These are phyloP conservation scores for Heliconius congener DNA, from an alignment of 1,140 invertebrate genomes.

Conservation along the genomic window DNA sequence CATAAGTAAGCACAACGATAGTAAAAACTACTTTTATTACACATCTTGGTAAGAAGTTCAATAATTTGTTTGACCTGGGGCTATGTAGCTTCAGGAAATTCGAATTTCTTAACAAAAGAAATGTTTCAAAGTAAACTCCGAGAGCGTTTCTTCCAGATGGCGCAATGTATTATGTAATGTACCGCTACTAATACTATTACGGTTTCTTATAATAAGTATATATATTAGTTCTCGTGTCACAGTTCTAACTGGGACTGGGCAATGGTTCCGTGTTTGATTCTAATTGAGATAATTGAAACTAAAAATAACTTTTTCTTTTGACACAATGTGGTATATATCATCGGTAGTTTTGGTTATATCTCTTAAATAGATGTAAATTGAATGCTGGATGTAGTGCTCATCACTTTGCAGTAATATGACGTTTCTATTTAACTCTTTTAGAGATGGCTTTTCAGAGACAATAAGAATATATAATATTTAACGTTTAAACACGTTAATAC, in stretches of 20 bases:
- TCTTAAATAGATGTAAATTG: too few species aligned
- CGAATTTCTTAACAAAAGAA: conserved; percentile 15
- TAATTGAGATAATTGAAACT: neutral
- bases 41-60: conserved; percentile 18
- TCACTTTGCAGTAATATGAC: neutral
- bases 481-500: neutral
- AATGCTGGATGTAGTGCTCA: too few species aligned
- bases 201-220: neutral
- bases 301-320: neutral
- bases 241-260: neutral
- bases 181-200: conserved; percentile 2
- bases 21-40: neutral
- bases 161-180: conserved; percentile 10
- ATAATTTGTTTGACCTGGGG: conserved; percentile 35
- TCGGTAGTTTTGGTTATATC: too few species aligned
- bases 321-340: too few species aligned
- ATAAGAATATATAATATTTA: neutral
- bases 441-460: neutral
- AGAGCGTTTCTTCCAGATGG: conserved; percentile 8
- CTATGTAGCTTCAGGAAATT: conserved; percentile 16
- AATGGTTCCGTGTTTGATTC: neutral
- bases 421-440: too few species aligned
- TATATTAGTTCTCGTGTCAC: neutral
- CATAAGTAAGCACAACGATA: too few species aligned
- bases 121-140: conserved; percentile 2